Conservation (phyloP, 1,140 invertebrate species). For the Pemphigus obesinymphae region DNA sequence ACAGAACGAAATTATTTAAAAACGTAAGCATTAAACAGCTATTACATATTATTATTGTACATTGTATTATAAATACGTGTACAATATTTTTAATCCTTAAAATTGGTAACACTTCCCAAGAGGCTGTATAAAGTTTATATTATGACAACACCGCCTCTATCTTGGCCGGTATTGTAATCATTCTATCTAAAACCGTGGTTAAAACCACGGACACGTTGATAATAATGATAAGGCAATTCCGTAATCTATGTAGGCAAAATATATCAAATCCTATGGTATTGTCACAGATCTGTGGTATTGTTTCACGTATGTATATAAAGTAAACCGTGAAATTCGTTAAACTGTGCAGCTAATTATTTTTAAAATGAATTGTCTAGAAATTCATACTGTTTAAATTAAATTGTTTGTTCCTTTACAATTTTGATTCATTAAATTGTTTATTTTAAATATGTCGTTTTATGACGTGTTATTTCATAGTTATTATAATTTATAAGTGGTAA, state of each 20-base stretch:
- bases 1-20: too few species aligned
- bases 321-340: constrained; percentile 34
- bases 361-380: neutral
- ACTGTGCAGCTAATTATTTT: neutral
- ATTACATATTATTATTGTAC: too few species aligned
- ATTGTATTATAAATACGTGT: too few species aligned
- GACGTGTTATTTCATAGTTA: neutral
- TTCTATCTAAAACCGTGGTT: too few species aligned
- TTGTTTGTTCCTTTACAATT: neutral
- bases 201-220: neutral
- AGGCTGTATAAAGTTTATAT: too few species aligned
- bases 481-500: neutral
- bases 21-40: too few species aligned
- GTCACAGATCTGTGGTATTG: too few species aligned
- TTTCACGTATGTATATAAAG: neutral
- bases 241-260: neutral
- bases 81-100: too few species aligned
- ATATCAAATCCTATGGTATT: too few species aligned
- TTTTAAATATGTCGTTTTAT: neutral
- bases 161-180: too few species aligned
- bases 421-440: neutral
- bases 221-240: neutral
- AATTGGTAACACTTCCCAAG: too few species aligned
- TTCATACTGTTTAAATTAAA: neutral
- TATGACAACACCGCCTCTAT: too few species aligned